Conservation (phyloP, 2,113 vertebrate species). For the Murina feae region DNA sequence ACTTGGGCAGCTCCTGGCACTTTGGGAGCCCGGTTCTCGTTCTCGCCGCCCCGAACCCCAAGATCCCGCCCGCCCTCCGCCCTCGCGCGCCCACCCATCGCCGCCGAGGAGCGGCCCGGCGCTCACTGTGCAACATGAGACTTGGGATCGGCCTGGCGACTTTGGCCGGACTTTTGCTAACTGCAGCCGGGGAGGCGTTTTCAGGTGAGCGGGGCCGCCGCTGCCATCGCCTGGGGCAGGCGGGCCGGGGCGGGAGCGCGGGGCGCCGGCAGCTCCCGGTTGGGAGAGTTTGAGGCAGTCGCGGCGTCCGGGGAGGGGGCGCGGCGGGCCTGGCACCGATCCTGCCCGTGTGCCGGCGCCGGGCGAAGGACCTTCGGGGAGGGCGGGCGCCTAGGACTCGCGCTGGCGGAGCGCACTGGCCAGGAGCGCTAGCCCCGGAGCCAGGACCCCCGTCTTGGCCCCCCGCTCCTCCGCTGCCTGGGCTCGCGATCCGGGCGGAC, state of each 20-base stretch:
- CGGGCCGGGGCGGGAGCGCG: neutral
- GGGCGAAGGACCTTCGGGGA: neutral
- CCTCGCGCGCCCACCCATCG: neutral
- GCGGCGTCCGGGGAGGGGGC: neutral
- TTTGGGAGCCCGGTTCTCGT: neutral
- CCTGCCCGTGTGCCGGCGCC: neutral
- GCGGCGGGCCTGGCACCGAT: neutral
- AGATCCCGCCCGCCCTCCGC: neutral
- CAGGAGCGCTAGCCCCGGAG: neutral
- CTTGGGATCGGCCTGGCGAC: constrained; percentile 83
- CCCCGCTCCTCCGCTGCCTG: neutral
- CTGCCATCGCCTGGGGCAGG: neutral
- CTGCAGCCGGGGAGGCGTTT: constrained; percentile 78
- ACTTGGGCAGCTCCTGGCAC: constrained; percentile 62
- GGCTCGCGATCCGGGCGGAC: neutral
- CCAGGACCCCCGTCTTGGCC: neutral
- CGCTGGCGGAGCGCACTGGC: neutral
- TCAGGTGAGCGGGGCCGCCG: constrained; percentile 75
- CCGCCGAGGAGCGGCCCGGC: constrained; percentile 59
- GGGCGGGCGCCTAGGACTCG: neutral
- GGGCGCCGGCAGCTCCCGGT: neutral
- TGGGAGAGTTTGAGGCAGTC: neutral
- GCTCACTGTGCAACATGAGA: constrained; percentile 75
- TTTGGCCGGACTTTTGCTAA: constrained; percentile 84
- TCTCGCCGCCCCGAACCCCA: neutral